These are phyloP conservation scores for Coracopsis vasa DNA, from an alignment of 2,113 vertebrate genomes.

Conservation along the genomic window DNA sequence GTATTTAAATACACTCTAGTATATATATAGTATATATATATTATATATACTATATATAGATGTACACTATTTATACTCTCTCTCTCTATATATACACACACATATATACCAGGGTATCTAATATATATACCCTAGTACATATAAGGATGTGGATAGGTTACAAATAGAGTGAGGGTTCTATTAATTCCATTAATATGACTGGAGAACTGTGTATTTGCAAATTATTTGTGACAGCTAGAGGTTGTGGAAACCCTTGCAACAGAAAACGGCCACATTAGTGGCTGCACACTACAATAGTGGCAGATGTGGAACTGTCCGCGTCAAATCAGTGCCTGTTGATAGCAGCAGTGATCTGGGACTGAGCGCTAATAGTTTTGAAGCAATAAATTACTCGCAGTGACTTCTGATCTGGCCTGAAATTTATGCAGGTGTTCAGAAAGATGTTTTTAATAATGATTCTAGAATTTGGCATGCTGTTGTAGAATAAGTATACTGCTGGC, in stretches of 20 bases:
- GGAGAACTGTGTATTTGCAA: neutral
- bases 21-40: neutral
- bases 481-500: neutral
- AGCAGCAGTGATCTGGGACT: neutral
- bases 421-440: neutral
- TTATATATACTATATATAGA: neutral
- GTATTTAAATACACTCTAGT: no score
- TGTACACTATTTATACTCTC: neutral
- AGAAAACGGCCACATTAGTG: neutral
- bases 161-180: neutral
- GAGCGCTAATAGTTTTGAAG: neutral
- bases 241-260: neutral
- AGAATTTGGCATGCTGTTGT: neutral
- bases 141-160: neutral
- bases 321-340: neutral
- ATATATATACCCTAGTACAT: no score
- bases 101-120: neutral
- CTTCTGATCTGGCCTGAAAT: neutral
- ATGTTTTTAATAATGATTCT: neutral
- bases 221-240: neutral
- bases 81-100: neutral
- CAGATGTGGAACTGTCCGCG: neutral
- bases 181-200: neutral
- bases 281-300: rapidly evolving
- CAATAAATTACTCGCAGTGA: neutral